A percentile compares a stretch with the other conserved stretches of the same genome.
Evolutionary conservation across 2,113 vertebrate species (phyloP).

Genomic region (Aleadryas rufinucha): DNA sequence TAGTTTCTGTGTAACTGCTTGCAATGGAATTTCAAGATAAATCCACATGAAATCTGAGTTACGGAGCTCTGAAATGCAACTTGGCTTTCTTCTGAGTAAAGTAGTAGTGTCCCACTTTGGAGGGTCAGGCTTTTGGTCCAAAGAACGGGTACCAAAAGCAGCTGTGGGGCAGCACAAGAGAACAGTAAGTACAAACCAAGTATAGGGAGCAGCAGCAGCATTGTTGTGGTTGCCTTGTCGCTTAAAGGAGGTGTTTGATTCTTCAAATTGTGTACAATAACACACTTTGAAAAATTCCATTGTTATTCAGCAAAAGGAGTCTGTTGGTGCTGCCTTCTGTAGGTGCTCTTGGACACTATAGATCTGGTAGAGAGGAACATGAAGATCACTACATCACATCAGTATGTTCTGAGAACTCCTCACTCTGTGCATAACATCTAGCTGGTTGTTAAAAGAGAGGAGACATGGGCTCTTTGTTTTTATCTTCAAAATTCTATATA

Average conservation of each 20-base stretch:
- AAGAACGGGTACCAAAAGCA: not conserved
- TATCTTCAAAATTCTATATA: not conserved
- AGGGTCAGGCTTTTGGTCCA: not conserved
- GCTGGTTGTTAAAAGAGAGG: no score
- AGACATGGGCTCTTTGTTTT: not conserved
- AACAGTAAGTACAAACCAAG: not conserved
- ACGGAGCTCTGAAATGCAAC: not conserved
- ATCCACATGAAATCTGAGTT: not conserved
- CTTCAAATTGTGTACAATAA: not conserved
- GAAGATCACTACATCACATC: not conserved
- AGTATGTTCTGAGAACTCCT: not conserved
- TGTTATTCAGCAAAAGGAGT: not conserved
- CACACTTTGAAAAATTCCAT: not conserved
- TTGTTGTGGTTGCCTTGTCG: not conserved
- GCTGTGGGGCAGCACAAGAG: not conserved
- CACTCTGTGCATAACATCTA: no score
- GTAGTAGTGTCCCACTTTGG: not conserved
- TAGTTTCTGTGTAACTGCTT: not conserved
- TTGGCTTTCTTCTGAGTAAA: not conserved
- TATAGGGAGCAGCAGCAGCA: not conserved
- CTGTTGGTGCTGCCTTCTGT: not conserved
- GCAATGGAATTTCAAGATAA: not conserved
- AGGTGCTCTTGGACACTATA: not conserved
- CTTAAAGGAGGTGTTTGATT: not conserved
- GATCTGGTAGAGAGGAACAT: not conserved